Evolutionary conservation across 2,888 invertebrate genomes (phyloP).

Genomic region (Lepetodrilus schrolli): DNA sequence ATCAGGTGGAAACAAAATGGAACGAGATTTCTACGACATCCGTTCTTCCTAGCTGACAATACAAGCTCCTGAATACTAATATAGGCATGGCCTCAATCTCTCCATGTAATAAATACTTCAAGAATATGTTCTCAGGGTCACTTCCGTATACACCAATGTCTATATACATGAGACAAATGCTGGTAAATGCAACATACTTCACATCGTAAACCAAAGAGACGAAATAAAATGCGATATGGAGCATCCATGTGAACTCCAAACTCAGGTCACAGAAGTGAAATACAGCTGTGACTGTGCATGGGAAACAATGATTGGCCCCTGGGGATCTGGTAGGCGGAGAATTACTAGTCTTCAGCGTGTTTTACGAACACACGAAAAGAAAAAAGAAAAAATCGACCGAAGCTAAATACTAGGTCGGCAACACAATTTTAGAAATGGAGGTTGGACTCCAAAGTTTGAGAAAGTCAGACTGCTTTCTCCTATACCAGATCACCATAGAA

Average conservation of each 20-base stretch:
- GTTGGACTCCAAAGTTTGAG: no score
- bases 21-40: no score
- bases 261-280: slow-evolving; percentile 1
- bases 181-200: slow-evolving; percentile 17
- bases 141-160: neutral
- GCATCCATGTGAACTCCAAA: slow-evolving; percentile 1
- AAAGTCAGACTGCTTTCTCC: no score
- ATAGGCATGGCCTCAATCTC: slow-evolving; percentile 11
- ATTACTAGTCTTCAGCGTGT: no score
- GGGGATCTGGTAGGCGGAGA: no score
- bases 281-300: no score
- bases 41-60: neutral
- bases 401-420: no score
- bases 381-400: no score
- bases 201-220: slow-evolving; percentile 1
- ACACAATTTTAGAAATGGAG: no score
- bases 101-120: slow-evolving; percentile 30
- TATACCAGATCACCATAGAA: no score
- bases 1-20: no score
- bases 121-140: slow-evolving; percentile 27
- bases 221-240: slow-evolving; percentile 8
- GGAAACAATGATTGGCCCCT: slow-evolving; percentile 9
- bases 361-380: no score
- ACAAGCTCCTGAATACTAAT: slow-evolving; percentile 13
- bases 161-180: slow-evolving; percentile 30